Evolutionary conservation across 1,140 invertebrate species (phyloP).

Genomic region (Cardiocondyla obscurior): DNA sequence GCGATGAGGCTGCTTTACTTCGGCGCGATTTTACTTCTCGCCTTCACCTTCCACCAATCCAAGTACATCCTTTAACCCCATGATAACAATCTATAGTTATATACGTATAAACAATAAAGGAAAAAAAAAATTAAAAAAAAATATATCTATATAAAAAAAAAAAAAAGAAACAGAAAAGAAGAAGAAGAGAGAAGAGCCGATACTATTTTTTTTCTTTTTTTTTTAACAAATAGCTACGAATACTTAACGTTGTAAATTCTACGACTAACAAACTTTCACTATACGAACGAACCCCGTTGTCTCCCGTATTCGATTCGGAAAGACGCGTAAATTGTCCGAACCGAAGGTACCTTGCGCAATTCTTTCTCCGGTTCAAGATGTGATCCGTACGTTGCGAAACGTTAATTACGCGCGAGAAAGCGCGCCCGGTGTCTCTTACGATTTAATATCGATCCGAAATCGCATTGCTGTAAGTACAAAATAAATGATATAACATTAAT

Average conservation of each 20-base stretch:
- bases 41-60: conserved; percentile 53
- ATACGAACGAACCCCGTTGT: background rate
- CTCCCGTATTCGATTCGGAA: background rate
- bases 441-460: background rate
- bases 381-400: background rate
- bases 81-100: background rate
- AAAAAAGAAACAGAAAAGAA: background rate
- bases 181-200: background rate
- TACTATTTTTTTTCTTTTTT: too few relatives aligned
- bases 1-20: conserved; percentile 42
- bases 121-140: background rate
- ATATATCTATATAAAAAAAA: too few relatives aligned
- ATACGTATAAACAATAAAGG: background rate
- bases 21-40: conserved; percentile 26
- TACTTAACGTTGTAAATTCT: conserved; percentile 22
- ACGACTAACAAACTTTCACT: conserved; percentile 30
- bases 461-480: conserved; percentile 36
- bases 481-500: conserved; percentile 42
- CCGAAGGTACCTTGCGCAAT: background rate
- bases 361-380: background rate
- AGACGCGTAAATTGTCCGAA: background rate
- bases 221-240: conserved; percentile 5
- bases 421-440: background rate
- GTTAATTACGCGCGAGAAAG: conserved; percentile 3
- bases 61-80: conserved; percentile 51